phyloP scores from a whole-genome alignment of 1,140 invertebrate genomes.

The Bombus confusus region DNA sequence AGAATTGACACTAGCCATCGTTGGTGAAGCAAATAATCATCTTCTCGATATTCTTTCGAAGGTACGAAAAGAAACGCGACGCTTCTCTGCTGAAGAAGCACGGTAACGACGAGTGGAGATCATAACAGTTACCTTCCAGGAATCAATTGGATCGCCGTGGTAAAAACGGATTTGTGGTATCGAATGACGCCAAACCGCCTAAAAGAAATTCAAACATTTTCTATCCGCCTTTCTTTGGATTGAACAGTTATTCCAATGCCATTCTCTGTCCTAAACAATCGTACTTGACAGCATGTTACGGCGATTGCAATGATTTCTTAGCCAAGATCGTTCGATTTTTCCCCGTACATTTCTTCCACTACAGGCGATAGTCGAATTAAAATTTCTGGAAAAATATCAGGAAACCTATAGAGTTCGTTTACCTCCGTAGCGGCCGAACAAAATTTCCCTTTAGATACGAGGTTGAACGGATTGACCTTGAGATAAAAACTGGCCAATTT shows the following conservation, averaged over 20 bases:
- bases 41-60: slow-evolving; percentile 1
- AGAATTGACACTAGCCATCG: slow-evolving; percentile 1
- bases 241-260: slow-evolving; percentile 12
- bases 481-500: slow-evolving; percentile 48
- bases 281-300: not conserved
- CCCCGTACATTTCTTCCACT: not conserved
- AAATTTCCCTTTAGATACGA: not conserved
- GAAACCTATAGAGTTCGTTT: slow-evolving; percentile 5
- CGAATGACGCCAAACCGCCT: slow-evolving; percentile 46
- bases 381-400: not conserved
- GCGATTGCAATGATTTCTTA: not conserved
- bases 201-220: slow-evolving; percentile 60
- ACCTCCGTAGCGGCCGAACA: not conserved
- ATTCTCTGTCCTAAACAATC: not conserved
- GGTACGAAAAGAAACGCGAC: slow-evolving; percentile 10
- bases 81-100: not conserved
- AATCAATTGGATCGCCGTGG: slow-evolving; percentile 65
- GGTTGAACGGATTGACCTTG: slow-evolving; percentile 43
- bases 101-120: slow-evolving; percentile 10
- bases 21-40: slow-evolving; percentile 21
- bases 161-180: slow-evolving; percentile 62
- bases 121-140: slow-evolving; percentile 57
- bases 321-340: not conserved
- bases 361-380: not conserved
- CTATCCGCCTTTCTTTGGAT: slow-evolving; percentile 1